Percentiles rank a stretch among this genome's conserved stretches.
These are phyloP conservation scores for Sinocyclocheilus anshuiensis DNA, from an alignment of 2,113 vertebrate species.

Conservation along the genomic window DNA sequence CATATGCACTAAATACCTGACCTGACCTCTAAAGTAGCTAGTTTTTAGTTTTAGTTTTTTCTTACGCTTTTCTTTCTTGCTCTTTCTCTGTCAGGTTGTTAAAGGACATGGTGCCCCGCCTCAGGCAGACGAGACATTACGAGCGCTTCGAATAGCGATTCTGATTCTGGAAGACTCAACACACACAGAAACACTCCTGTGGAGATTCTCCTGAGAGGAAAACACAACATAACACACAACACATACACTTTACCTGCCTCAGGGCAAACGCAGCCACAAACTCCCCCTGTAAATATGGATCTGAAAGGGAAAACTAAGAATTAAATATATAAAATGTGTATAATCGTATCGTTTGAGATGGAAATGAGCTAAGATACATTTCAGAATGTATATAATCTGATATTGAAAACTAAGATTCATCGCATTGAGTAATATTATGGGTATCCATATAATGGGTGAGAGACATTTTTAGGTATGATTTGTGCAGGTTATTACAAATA, in stretches of 20 bases:
- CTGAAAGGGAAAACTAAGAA: background rate
- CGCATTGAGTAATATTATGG: background rate
- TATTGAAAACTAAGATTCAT: background rate
- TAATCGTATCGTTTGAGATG: background rate
- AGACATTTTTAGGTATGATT: constrained; percentile 4
- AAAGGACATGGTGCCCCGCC: constrained; percentile 88
- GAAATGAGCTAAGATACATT: background rate
- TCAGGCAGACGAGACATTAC: constrained; percentile 91
- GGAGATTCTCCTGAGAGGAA: constrained; percentile 42
- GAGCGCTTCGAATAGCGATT: constrained; percentile 89
- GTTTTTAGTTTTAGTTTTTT: background rate
- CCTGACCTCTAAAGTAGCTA: background rate
- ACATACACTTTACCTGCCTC: constrained; percentile 6
- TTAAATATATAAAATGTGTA: background rate
- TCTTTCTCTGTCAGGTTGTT: constrained; percentile 79
- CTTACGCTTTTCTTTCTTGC: background rate
- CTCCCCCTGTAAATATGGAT: constrained; percentile 17
- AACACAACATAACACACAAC: constrained; percentile 44
- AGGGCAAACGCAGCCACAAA: constrained; percentile 1
- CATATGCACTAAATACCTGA: background rate
- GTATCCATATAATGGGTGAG: background rate
- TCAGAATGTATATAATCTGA: background rate
- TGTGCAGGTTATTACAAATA: background rate
- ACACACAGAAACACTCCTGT: constrained; percentile 41
- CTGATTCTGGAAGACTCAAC: background rate